These are phyloP conservation scores for Drosophila histrio DNA, from an alignment of 2,888 invertebrate species.

Conservation along the genomic window DNA sequence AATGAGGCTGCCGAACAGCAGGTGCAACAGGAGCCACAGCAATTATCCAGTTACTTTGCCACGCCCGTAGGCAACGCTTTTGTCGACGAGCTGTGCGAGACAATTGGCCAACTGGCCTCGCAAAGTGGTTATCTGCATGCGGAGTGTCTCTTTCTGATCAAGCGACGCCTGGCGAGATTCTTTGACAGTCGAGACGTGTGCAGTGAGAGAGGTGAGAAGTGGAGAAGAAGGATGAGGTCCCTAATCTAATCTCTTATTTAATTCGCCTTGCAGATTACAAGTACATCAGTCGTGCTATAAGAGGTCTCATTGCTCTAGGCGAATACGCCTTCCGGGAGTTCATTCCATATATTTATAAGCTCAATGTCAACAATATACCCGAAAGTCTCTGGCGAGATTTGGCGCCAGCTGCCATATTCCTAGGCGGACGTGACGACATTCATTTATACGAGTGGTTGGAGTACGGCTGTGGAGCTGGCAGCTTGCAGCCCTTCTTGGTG, in stretches of 20 bases:
- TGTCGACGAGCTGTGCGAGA: conserved; percentile 81
- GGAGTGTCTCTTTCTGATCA: conserved; percentile 81
- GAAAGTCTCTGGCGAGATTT: conserved; percentile 79
- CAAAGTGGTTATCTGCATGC: conserved; percentile 82
- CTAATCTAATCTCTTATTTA: neutral
- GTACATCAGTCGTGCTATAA: conserved; percentile 80
- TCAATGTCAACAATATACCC: conserved; percentile 73
- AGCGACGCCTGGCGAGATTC: conserved; percentile 77
- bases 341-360: conserved; percentile 81
- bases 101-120: conserved; percentile 80
- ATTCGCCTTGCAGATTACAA: conserved; percentile 74
- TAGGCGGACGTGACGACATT: conserved; percentile 81
- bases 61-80: conserved; percentile 69
- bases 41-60: conserved; percentile 78
- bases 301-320: conserved; percentile 81
- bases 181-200: conserved; percentile 74
- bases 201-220: conserved; percentile 75
- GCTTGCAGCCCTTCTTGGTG: conserved; percentile 82
- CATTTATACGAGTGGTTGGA: conserved; percentile 84
- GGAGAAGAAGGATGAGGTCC: no score
- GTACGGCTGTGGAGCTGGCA: conserved; percentile 79
- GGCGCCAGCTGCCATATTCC: conserved; percentile 77
- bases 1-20: conserved; percentile 51
- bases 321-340: conserved; percentile 83
- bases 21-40: conserved; percentile 47